Evolutionary conservation across 2,888 invertebrate species (phyloP), one percentile per base, ranked within the genome.

Genomic region (Drosophila suboccidentalis): DNA sequence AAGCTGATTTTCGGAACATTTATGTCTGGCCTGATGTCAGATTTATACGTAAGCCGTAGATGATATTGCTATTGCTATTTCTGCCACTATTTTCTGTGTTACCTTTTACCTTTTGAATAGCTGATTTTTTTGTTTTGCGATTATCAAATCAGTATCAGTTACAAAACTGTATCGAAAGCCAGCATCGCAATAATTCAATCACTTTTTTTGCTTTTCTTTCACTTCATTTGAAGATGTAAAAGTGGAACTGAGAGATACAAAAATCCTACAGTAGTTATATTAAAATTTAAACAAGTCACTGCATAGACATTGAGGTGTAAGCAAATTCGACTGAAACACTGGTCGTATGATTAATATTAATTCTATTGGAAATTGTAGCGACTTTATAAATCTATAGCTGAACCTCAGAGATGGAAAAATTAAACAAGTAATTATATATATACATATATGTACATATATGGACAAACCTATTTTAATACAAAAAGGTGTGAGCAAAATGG

Each of bases 1-100:
- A 26, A 71, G 70, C 70, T 62, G 53, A 70, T 74, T 75, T 74
- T 61, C 13, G 61, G 26, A 29, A 55, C 51, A 61, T 69, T 57
- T 57, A 46, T 72, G 51, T 43, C 39, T 22, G 63, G 43, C 59
- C 53, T 38, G 44, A 69, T 57, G 32, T 58, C 43, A 41, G 58
- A 53, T 44, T 62, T 62, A 38, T 50, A 62, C 69, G 49, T 63
- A 69, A 63, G 47, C 68, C 57, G 19, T 29, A 44, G 53, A 38
- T 36, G 32, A 11, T 43, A 10, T 54, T 64, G 49, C 50, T 29
- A 34, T 49, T 19, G 49, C 32, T 19, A 32, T 51, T 60, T n/a
- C 43, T 17, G 11, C 4, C 3, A 17, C 29, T 39, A n/a, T 43
- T 22, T 8, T 36, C 15, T 43, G 13, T 32, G 26, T 9, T 34